A percentile compares a stretch with the other conserved stretches of the same genome.
These are phyloP conservation scores for Mustelus asterias DNA, from an alignment of 2,113 vertebrate species.

Conservation along the genomic window DNA sequence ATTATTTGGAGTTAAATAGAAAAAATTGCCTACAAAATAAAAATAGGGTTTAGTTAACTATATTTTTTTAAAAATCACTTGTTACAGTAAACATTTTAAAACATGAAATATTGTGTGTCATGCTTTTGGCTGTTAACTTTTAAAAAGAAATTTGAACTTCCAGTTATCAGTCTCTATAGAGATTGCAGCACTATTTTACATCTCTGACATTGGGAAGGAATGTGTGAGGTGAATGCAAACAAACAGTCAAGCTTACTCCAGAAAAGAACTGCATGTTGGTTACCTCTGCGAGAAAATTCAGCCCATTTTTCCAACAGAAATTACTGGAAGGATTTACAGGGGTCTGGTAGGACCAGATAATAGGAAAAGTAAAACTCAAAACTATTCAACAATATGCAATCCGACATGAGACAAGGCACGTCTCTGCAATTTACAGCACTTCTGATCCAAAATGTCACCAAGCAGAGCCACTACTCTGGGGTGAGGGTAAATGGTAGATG, in stretches of 20 bases:
- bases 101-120: background rate
- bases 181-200: background rate
- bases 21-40: background rate
- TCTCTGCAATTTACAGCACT: background rate
- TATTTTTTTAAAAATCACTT: background rate
- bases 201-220: background rate
- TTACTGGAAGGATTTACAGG: background rate
- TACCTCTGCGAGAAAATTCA: background rate
- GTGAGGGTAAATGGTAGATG: background rate
- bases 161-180: background rate
- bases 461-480: background rate
- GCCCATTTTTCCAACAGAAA: background rate
- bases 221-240: background rate
- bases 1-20: background rate
- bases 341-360: background rate
- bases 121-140: background rate
- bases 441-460: constrained; percentile 6
- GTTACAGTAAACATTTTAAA: background rate
- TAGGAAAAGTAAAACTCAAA: background rate
- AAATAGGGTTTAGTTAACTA: background rate
- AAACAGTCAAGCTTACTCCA: background rate
- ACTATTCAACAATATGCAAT: background rate
- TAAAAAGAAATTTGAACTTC: too few species aligned
- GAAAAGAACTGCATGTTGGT: background rate
- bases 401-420: background rate